These are phyloP conservation scores for Halisarca cf. caerulea DNA, from an alignment of 37 sponge, comb jelly and placozoan genomes.

Conservation along the genomic window DNA sequence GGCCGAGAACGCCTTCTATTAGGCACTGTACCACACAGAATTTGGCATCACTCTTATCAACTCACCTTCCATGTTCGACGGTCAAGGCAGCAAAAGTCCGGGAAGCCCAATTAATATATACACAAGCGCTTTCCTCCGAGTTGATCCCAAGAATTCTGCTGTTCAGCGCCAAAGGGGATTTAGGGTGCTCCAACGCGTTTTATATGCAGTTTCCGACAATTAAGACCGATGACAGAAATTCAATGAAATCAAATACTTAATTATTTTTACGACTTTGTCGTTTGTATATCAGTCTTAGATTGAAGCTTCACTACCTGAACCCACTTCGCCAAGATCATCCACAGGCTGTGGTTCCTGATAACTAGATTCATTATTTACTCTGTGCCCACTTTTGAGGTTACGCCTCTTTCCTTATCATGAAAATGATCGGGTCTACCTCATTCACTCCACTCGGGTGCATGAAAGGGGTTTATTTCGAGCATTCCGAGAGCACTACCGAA, in stretches of 20 bases:
- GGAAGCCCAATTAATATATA: too few species aligned
- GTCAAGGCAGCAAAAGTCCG: too few species aligned
- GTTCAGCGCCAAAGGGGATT: not conserved
- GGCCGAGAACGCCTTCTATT: too few species aligned
- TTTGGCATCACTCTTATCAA: not conserved
- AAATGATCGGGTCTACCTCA: not conserved
- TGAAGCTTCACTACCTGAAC: constrained; percentile 14
- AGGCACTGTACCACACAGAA: too few species aligned
- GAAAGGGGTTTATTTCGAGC: too few species aligned
- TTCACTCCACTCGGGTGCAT: too few species aligned
- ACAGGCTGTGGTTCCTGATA: constrained; percentile 1
- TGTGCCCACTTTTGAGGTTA: too few species aligned
- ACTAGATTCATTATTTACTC: not conserved
- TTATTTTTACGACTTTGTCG: constrained; percentile 30
- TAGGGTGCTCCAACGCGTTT: not conserved
- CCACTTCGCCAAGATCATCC: too few species aligned
- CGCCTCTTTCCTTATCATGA: not conserved
- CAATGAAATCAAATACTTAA: constrained; percentile 27
- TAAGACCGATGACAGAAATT: not conserved
- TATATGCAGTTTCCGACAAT: not conserved
- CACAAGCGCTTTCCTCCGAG: not conserved
- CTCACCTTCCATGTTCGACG: constrained; percentile 4
- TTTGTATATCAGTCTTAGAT: constrained; percentile 28
- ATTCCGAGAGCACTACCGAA: too few species aligned
- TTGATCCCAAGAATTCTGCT: too few species aligned